These are phyloP conservation scores for Eilema sororculum DNA, from an alignment of 2,888 invertebrate genomes.

Conservation along the genomic window DNA sequence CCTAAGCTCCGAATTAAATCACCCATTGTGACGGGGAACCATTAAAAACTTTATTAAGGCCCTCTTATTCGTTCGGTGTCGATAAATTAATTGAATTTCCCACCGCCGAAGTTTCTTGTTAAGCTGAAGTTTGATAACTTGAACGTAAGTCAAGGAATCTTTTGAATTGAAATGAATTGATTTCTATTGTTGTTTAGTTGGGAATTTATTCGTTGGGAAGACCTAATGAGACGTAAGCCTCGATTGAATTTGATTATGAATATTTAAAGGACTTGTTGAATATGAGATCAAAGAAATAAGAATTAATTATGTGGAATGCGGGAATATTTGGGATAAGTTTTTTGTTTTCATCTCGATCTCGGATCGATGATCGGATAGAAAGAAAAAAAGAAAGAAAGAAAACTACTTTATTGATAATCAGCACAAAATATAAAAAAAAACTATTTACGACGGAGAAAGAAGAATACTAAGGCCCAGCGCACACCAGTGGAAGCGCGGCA, in stretches of 20 bases:
- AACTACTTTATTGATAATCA: no score
- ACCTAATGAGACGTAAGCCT: slow-evolving; percentile 40
- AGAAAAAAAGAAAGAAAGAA: no score
- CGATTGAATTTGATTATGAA: slow-evolving; percentile 21
- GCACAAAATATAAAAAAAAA: no score
- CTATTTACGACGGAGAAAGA: no score
- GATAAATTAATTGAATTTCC: slow-evolving; percentile 76
- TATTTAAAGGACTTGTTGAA: slow-evolving; percentile 24
- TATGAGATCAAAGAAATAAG: slow-evolving; percentile 13
- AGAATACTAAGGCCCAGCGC: no score
- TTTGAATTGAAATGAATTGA: slow-evolving; percentile 55
- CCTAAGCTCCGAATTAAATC: slow-evolving; percentile 5
- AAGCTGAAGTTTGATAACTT: slow-evolving; percentile 60
- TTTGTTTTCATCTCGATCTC: no score
- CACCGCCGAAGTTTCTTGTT: slow-evolving; percentile 64
- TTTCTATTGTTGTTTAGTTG: slow-evolving; percentile 48
- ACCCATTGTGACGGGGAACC: slow-evolving; percentile 33
- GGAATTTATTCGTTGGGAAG: slow-evolving; percentile 35
- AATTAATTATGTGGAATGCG: neutral
- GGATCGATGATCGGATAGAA: no score
- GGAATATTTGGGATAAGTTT: no score
- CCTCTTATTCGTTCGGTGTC: slow-evolving; percentile 66
- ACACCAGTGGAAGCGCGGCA: no score
- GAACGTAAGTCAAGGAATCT: slow-evolving; percentile 54
- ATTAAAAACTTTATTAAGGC: slow-evolving; percentile 63